Percentiles rank a stretch among this genome's conserved stretches.
phyloP scores from a whole-genome alignment of 2,888 invertebrate species.

The Melanotus villosus region DNA sequence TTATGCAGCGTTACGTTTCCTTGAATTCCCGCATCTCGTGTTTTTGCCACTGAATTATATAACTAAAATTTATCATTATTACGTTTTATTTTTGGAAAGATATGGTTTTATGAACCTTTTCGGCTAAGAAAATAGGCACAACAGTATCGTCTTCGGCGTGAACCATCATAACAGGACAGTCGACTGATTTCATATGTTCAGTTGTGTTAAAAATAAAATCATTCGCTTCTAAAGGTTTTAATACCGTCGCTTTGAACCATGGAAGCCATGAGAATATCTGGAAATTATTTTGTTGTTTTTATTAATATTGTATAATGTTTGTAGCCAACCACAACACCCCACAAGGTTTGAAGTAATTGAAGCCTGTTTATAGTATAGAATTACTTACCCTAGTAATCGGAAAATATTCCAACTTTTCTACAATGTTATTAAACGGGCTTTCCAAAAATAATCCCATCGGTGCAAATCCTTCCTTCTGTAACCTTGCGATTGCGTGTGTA shows the following conservation, averaged over 20 bases:
- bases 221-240: conserved; percentile 81
- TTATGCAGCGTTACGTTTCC: conserved; percentile 56
- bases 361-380: too few species aligned
- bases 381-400: conserved; percentile 83
- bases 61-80: too few species aligned
- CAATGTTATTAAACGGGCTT: conserved; percentile 54
- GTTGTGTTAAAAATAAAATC: conserved; percentile 86
- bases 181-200: conserved; percentile 75
- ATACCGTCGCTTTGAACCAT: conserved; percentile 84
- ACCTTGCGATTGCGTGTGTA: conserved; percentile 54
- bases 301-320: too few species aligned
- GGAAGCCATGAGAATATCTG: conserved; percentile 88
- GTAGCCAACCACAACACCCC: too few species aligned
- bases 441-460: conserved; percentile 60
- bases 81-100: too few species aligned
- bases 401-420: conserved; percentile 34
- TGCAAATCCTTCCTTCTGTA: conserved; percentile 46
- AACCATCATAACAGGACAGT: conserved; percentile 82
- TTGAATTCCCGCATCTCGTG: conserved; percentile 80
- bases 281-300: conserved; percentile 54
- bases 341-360: too few species aligned
- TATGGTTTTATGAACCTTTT: conserved; percentile 57
- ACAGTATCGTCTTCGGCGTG: conserved; percentile 62
- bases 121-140: conserved; percentile 59
- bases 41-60: conserved; percentile 8